phyloP scores from a whole-genome alignment of 1,140 invertebrate genomes.

The Drosophila quadrilineata region DNA sequence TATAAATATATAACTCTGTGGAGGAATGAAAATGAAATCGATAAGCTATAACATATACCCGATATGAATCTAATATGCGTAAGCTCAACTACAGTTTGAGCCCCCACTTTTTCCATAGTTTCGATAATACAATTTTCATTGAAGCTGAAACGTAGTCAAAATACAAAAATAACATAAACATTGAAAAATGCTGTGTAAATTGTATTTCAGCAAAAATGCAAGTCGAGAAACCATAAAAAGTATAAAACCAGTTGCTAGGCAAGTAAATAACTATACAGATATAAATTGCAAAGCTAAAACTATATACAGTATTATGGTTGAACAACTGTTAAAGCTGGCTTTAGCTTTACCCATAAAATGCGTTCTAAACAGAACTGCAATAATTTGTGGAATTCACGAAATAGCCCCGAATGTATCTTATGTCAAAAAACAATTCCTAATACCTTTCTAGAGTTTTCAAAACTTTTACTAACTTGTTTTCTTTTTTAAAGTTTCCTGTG shows the following conservation, averaged over 20 bases:
- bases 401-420: too few relatives aligned
- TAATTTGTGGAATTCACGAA: too few relatives aligned
- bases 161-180: slow-evolving; percentile 22
- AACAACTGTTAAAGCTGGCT: too few relatives aligned
- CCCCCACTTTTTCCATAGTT: slow-evolving; percentile 10
- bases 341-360: too few relatives aligned
- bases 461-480: too few relatives aligned
- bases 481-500: too few relatives aligned
- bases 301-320: too few relatives aligned
- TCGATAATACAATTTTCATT: slow-evolving; percentile 38
- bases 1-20: too few relatives aligned
- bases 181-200: slow-evolving; percentile 5
- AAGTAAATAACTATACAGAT: slow-evolving; percentile 16
- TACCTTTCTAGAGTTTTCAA: too few relatives aligned
- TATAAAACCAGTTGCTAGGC: slow-evolving; percentile 22
- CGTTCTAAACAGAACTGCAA: too few relatives aligned
- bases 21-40: slow-evolving; percentile 18
- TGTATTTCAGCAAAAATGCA: slow-evolving; percentile 24
- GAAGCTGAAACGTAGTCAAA: slow-evolving; percentile 61
- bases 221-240: slow-evolving; percentile 17
- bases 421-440: too few relatives aligned
- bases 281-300: not conserved
- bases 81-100: slow-evolving; percentile 13
- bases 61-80: slow-evolving; percentile 14
- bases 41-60: slow-evolving; percentile 7